Evolutionary conservation across 2,797 vertebrate genomes (phyloP).

Genomic region (Diplodus sargus): DNA sequence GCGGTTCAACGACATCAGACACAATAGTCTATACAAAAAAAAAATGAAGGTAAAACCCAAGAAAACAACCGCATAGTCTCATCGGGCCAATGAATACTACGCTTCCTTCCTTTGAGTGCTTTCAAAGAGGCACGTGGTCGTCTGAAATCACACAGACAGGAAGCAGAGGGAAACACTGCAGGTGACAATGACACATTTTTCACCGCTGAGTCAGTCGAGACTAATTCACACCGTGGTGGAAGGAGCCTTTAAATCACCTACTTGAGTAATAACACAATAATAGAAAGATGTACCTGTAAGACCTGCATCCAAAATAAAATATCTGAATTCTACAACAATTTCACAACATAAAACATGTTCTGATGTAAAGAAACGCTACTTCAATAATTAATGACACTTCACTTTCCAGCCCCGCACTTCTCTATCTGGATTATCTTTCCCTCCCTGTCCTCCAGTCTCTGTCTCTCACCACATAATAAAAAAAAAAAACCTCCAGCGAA

Average conservation of each 20-base stretch:
- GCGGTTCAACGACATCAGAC: slow-evolving; percentile 31
- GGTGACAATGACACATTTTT: slow-evolving; percentile 8
- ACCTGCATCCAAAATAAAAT: background rate
- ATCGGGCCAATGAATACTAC: slow-evolving; percentile 34
- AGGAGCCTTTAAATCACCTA: background rate
- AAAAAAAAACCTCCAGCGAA: slow-evolving; percentile 27
- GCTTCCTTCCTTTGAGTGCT: slow-evolving; percentile 63
- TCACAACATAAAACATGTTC: no score
- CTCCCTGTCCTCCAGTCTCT: slow-evolving; percentile 3
- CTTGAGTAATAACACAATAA: background rate
- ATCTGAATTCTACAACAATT: no score
- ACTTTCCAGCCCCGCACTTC: background rate
- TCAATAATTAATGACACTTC: background rate
- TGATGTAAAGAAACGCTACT: background rate
- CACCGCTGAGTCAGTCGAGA: slow-evolving; percentile 14
- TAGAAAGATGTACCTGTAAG: no score
- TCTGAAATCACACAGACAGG: slow-evolving; percentile 50
- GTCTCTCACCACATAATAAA: slow-evolving; percentile 25
- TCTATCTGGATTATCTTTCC: background rate
- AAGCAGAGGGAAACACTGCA: slow-evolving; percentile 41
- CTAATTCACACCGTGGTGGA: background rate
- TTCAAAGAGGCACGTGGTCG: slow-evolving; percentile 37
- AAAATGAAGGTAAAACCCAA: slow-evolving; percentile 55
- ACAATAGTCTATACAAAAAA: slow-evolving; percentile 58
- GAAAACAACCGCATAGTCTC: slow-evolving; percentile 49